Conservation (phyloP, 2,797 vertebrate genomes). For the Thripadectes ignobilis region DNA sequence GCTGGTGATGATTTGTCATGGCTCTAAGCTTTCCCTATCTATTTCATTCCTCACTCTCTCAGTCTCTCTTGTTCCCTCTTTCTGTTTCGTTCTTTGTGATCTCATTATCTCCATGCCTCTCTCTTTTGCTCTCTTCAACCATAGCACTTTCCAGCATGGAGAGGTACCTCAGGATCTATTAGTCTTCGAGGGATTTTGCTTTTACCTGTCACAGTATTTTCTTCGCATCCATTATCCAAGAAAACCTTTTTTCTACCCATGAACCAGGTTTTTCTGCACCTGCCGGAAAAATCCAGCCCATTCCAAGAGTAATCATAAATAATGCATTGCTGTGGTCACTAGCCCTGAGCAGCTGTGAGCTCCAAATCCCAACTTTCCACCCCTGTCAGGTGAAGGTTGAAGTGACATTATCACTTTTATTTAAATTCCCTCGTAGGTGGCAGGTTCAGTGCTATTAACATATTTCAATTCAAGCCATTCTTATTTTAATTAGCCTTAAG, state of each 20-base stretch:
- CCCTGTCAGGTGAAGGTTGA: constrained; percentile 16
- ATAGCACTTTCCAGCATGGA: not conserved
- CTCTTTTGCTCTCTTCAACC: not conserved
- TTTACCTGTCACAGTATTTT: not conserved
- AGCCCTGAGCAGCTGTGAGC: not conserved
- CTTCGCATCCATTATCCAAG: not conserved
- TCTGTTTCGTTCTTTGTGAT: not conserved
- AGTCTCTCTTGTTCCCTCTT: not conserved
- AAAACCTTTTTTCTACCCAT: not conserved
- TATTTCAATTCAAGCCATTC: constrained; percentile 77
- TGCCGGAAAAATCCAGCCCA: not conserved
- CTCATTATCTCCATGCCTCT: not conserved
- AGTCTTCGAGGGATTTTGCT: not conserved
- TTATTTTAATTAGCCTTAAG: constrained; percentile 85
- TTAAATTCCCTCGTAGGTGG: constrained; percentile 65
- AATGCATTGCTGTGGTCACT: constrained; percentile 6
- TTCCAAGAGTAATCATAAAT: not conserved
- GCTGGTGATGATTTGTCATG: constrained; percentile 65
- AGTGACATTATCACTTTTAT: constrained; percentile 56
- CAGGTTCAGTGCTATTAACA: constrained; percentile 75
- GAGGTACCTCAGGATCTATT: not conserved
- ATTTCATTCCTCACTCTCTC: not conserved
- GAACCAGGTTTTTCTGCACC: not conserved
- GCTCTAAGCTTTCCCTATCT: constrained; percentile 31
- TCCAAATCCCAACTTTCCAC: constrained; percentile 10